Evolutionary conservation across 2,888 invertebrate species (phyloP), one percentile per base, ranked within the genome.

Genomic region (Nymphalis urticae): DNA sequence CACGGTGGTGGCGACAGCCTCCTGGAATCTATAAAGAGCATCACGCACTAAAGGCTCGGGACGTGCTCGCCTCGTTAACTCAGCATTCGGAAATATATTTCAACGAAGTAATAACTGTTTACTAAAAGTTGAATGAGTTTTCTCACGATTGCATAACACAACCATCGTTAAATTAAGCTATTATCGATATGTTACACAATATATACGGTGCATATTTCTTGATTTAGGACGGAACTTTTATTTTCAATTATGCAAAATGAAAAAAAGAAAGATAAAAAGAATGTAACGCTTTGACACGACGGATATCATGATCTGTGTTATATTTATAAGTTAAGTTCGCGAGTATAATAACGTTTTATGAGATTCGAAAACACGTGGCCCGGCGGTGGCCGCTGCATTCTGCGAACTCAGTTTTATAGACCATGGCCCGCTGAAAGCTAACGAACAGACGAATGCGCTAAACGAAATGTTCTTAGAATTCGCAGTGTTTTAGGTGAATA

Each of bases 1-100:
- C 82, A 83, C 84, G 84, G 88, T 86, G 85, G 89, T 84, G 86
- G 82, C 85, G 83, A 82, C 85, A 85, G 83, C 85, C 87, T 92
- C 92, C 85, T 79, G 83, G 92, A 92, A 92, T 86, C 89, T 83
- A 91, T 91, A 90, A 90, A 89, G 87, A 85, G 82, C 83, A 83
- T 80, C 82, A 77, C 79, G 81, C 81, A 78, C 80, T 81, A 77
- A 88, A 86, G 85, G 77, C 78, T 79, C 80, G 83, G 78, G 81
- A 81, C 80, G 80, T 77, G 78, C 76, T 74, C 82, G 88, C 85
- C 87, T 89, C 90, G 89, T 91, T 90, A 90, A 90, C 86, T 80
- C 79, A 82, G 79, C 82, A 85, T 85, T 88, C 89, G 85, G 90
- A 90, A 91, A 91, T 80, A 77, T 78, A 77, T 83, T 91, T 90